These are phyloP conservation scores for Pungitius pungitius DNA, from an alignment of 2,113 vertebrate genomes.

Conservation along the genomic window DNA sequence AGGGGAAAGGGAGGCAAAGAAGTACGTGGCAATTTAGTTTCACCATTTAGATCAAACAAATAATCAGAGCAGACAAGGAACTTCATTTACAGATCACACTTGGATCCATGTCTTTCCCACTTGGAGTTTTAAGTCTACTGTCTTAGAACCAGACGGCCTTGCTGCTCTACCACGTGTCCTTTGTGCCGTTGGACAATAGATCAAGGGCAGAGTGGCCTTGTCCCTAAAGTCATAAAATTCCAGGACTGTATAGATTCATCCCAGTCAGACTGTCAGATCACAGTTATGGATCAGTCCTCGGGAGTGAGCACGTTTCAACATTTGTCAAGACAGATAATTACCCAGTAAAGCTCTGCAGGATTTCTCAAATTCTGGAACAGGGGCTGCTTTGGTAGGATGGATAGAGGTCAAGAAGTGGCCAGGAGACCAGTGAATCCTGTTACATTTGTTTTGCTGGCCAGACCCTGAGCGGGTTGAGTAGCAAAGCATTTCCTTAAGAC, in stretches of 20 bases:
- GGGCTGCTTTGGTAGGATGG: neutral
- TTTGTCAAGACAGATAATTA: constrained; percentile 41
- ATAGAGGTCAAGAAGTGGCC: neutral
- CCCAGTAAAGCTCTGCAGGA: constrained; percentile 7
- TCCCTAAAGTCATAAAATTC: too few species aligned
- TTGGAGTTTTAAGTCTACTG: neutral
- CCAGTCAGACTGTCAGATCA: neutral
- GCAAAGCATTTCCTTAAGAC: neutral
- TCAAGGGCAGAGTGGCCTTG: too few species aligned
- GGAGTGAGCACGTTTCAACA: constrained; percentile 53
- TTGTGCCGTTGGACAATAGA: too few species aligned
- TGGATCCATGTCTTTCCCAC: neutral
- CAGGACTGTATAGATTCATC: too few species aligned
- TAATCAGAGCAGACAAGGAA: neutral
- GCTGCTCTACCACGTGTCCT: too few species aligned
- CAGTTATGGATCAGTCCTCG: constrained; percentile 27
- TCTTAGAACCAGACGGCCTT: neutral
- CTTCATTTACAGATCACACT: neutral
- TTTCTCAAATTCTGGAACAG: neutral
- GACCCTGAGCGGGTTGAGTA: too few species aligned
- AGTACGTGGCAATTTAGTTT: constrained; percentile 5
- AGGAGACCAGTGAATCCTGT: neutral
- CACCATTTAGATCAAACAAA: neutral
- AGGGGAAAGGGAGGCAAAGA: neutral
- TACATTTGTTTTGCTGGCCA: too few species aligned